Conservation (phyloP, 2,113 vertebrate genomes). For the Podiceps cristatus region DNA sequence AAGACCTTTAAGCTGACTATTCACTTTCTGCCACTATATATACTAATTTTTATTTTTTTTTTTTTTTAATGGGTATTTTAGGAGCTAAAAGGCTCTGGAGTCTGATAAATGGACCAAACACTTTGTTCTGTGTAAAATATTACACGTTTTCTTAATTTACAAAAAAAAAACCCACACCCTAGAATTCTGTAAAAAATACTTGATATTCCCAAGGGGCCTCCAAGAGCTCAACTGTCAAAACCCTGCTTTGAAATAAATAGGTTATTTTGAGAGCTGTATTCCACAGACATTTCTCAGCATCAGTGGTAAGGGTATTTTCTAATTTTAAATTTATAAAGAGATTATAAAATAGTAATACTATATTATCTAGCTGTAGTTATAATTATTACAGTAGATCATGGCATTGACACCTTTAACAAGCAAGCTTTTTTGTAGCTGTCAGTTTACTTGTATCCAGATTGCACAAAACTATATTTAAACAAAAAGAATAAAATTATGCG, state of each 20-base stretch:
- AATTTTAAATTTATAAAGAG: not conserved
- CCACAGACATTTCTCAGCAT: not conserved
- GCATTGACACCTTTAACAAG: not conserved
- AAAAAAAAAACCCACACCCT: no score
- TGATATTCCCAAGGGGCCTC: not conserved
- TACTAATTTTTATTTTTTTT: not conserved
- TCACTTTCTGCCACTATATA: not conserved
- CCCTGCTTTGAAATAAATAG: not conserved
- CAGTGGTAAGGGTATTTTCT: not conserved
- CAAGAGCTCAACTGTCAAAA: not conserved
- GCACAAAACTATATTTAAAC: not conserved
- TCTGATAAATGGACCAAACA: not conserved
- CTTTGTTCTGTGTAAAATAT: not conserved
- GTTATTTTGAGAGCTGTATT: not conserved
- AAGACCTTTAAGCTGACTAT: not conserved
- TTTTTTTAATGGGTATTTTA: not conserved
- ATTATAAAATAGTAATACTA: not conserved
- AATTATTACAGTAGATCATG: not conserved
- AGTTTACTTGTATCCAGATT: not conserved
- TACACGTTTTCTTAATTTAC: not conserved
- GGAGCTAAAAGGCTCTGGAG: not conserved
- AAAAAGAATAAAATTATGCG: not conserved
- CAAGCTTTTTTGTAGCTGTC: not conserved
- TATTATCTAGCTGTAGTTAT: rapidly evolving
- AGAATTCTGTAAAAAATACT: not conserved